A percentile compares a stretch with the other conserved stretches of the same genome.
Evolutionary conservation across 2,888 invertebrate genomes (phyloP).

Genomic region (Melieria crassipennis): DNA sequence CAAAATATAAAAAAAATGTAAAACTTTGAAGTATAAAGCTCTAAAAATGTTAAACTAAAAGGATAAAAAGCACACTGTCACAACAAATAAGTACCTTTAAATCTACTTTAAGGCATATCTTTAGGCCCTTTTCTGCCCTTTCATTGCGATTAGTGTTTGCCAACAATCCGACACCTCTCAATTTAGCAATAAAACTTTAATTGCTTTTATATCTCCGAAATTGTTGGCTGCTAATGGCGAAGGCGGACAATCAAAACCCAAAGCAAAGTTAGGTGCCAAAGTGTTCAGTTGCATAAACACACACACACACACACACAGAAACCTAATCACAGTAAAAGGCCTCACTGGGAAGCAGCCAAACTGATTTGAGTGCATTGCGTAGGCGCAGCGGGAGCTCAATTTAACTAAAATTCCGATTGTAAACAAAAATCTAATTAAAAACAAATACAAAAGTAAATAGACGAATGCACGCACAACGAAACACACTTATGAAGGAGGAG

Average conservation of each 20-base stretch:
- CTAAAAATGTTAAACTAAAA: no score
- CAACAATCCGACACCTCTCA: no score
- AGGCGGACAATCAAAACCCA: not conserved
- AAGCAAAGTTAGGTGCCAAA: not conserved
- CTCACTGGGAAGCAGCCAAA: conserved; percentile 15
- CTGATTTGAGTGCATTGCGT: not conserved
- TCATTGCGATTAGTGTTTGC: no score
- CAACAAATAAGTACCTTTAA: no score
- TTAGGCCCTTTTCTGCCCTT: no score
- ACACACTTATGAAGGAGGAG: not conserved
- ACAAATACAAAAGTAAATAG: conserved; percentile 56
- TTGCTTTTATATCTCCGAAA: conserved; percentile 14
- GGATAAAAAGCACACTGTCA: no score
- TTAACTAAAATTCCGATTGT: conserved; percentile 54
- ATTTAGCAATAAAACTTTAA: conserved; percentile 7
- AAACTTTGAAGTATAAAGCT: no score
- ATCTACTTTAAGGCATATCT: no score
- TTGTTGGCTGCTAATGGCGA: not conserved
- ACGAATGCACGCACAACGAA: not conserved
- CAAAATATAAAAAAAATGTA: no score
- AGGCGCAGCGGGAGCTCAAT: conserved; percentile 48
- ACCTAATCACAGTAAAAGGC: conserved; percentile 11
- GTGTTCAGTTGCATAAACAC: not conserved
- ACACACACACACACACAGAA: not conserved
- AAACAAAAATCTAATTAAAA: conserved; percentile 59